Evolutionary conservation across 1,140 invertebrate genomes (phyloP).

Genomic region (Euura lappo): DNA sequence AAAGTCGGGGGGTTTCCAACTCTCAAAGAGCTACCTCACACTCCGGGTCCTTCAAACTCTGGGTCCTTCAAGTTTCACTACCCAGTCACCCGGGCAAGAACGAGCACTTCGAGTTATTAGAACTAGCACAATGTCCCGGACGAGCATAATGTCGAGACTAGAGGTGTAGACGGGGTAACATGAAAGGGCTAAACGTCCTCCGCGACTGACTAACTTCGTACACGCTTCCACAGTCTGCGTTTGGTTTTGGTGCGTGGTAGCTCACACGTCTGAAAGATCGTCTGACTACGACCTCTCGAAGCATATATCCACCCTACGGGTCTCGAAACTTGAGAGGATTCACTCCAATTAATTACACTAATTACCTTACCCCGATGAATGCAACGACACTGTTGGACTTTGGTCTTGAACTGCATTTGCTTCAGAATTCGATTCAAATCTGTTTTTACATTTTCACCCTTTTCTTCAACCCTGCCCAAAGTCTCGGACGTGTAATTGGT

Average conservation of each 20-base stretch:
- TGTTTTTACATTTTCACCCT: background rate
- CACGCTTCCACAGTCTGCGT: background rate
- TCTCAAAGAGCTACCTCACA: background rate
- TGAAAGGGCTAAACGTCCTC: conserved; percentile 21
- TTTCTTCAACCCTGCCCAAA: background rate
- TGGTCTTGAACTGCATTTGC: too few relatives aligned
- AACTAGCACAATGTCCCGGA: conserved; percentile 27
- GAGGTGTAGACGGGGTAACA: conserved; percentile 15
- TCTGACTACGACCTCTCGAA: background rate
- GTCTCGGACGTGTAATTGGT: too few relatives aligned
- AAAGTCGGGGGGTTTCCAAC: background rate
- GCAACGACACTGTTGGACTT: background rate
- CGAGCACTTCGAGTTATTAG: conserved; percentile 29
- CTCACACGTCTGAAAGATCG: background rate
- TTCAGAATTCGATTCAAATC: background rate
- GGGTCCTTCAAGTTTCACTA: background rate
- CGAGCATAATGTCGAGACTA: conserved; percentile 26
- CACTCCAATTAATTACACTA: background rate
- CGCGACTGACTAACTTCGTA: background rate
- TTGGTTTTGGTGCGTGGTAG: too few relatives aligned
- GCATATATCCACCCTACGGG: background rate
- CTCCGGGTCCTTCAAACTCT: too few relatives aligned
- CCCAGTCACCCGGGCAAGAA: background rate
- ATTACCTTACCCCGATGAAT: background rate
- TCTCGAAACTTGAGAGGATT: background rate